Base-by-base conservation (phyloP, 2,113 vertebrate species). In the Dolichallabes microphthalmus region DNA sequence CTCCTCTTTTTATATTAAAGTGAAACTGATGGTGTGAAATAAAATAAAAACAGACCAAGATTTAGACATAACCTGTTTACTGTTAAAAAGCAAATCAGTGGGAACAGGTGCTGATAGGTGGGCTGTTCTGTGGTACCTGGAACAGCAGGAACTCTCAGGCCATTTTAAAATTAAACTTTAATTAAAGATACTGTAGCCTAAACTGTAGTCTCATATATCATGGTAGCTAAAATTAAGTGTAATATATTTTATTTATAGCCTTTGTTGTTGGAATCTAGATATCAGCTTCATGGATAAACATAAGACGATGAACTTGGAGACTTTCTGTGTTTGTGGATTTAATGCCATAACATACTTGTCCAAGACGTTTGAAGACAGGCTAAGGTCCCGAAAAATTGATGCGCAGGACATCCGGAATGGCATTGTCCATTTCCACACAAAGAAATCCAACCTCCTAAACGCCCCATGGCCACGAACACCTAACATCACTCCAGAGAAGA, bases 291-390 rank as follows among this genome's bases (percentile, higher is more conserved):
- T 55, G 32, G 79, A 27, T 50, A 35, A 63, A 32, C 19, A 3
- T 30, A 68, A 15, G 22, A 84, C 89, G 68, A 66, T 80, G 84
- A 68, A 75, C 8, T 80, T 85, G 61, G n/a, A 35, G 13, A 17
- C 57, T 52, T 91, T 92, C 83, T 85, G 79, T 32, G 55, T 92
- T 83, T 90, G 90, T 22, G 85, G 87, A 6, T 61, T 69, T 52
- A 92, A 87, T 78, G 66, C 87, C 5, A 84, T 79, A 14, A 55
- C 93, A 39, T n/a, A 88, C 66, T 52, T 66, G 19, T 82, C 73
- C 3, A 75, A 87, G n/a, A 84, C 86, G 10, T 60, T 35, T 3
- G 78, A 27, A 27, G 82, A 88, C 32, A 80, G 80, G 58, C n/a
- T 58, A 27, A 66, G 55, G 10, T 27, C 76, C 57, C 82, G 85